Base-by-base conservation (phyloP, 2,113 vertebrate species). In the Physeter macrocephalus region DNA sequence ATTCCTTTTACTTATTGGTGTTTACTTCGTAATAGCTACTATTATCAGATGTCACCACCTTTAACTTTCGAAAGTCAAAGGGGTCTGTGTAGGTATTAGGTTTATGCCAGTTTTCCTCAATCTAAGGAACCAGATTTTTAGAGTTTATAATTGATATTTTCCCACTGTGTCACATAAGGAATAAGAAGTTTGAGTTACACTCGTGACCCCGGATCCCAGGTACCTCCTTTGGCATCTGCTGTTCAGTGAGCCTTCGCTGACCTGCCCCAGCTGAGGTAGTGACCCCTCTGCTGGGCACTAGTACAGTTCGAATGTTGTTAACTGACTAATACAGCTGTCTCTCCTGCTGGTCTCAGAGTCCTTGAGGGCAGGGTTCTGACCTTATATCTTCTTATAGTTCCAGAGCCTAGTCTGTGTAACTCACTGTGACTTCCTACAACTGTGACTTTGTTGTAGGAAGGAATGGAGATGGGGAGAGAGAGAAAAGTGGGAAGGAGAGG, bases 11-110 rank as follows among this genome's bases (percentile, higher is more conserved):
- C 78, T 89, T 84, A 54, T 87, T 8, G 20, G 20, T 29, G 20
- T 92, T 89, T 36, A 20, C 23, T 39, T 66, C 29, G 46, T 36
- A 36, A 57, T 39, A 10, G 49, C 46, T 75, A 61, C 6, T 39
- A 1, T 93, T 66, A 12, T n/a, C 21, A 54, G 43, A 61, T 46
- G 29, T 78, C 13, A 49, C 46, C 25, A 43, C n/a, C 59, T 21
- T 94, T 67, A 87, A 31, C 34, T 66, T 88, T 46, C 74, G 34
- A 67, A 91, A 66, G 84, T 82, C 66, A 88, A 0, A 46, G 39
- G 49, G 25, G 6, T 67, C 72, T 78, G 18, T 88, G 34, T 41
- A 52, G 31, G 52, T 89, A 23, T 77, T n/a, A 87, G 31, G 4
- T 92, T 18, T 81, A 54, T 57, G 39, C 21, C 15, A 46, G 20